These are phyloP conservation scores for Timandra comae DNA, from an alignment of 2,888 invertebrate species.

Conservation along the genomic window DNA sequence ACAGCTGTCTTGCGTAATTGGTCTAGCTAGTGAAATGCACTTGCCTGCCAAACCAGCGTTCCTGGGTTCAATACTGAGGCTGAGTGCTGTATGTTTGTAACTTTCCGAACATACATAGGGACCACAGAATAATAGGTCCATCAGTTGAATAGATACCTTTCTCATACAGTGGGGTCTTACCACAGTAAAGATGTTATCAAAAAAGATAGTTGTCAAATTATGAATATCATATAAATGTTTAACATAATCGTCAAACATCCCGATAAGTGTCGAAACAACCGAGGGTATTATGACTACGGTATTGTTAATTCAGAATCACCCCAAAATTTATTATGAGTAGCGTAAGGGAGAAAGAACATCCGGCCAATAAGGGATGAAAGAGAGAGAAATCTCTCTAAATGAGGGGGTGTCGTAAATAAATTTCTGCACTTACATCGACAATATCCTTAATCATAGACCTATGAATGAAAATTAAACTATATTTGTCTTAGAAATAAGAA, in stretches of 20 bases:
- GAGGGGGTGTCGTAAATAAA: constrained; percentile 66
- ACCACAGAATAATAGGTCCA: too few relatives aligned
- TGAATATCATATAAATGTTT: constrained; percentile 28
- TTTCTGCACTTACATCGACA: constrained; percentile 54
- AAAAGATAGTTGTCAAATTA: constrained; percentile 14
- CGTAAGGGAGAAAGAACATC: constrained; percentile 36
- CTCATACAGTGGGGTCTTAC: too few relatives aligned
- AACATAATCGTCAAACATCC: constrained; percentile 40
- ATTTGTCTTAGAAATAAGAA: constrained; percentile 17
- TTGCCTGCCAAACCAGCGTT: too few relatives aligned
- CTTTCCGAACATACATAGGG: too few relatives aligned
- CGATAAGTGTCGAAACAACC: constrained; percentile 48
- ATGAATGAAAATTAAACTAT: constrained; percentile 21
- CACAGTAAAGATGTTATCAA: too few relatives aligned
- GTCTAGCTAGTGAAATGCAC: too few relatives aligned
- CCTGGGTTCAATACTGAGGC: too few relatives aligned
- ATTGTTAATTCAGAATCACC: constrained; percentile 63
- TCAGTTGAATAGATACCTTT: too few relatives aligned
- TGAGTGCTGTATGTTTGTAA: too few relatives aligned
- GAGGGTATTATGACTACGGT: constrained; percentile 56
- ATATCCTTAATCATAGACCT: constrained; percentile 40
- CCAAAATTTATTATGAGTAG: constrained; percentile 54
- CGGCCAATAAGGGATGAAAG: constrained; percentile 29
- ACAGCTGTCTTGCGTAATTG: too few relatives aligned
- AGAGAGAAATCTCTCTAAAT: constrained; percentile 48